phyloP scores from a whole-genome alignment of 2,113 vertebrate genomes.

The Spilogale gracilis region DNA sequence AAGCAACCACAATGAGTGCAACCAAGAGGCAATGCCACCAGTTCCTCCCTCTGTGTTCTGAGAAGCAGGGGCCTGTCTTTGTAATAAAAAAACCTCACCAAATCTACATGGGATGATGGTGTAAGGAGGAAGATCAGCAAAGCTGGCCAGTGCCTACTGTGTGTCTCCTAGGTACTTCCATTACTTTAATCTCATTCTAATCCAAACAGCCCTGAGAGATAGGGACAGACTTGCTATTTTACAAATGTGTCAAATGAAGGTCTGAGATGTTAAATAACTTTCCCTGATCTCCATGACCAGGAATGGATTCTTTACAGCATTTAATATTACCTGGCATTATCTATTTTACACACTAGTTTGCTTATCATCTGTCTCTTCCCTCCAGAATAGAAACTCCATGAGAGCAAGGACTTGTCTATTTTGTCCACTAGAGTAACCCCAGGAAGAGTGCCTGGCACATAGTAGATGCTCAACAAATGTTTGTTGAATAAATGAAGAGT shows the following conservation, averaged over 20 bases:
- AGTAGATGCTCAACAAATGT: background rate
- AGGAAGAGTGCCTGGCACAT: background rate
- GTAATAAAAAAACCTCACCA: background rate
- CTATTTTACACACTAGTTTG: background rate
- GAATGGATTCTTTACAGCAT: background rate
- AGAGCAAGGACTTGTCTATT: background rate
- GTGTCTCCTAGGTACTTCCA: background rate
- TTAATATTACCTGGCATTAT: background rate
- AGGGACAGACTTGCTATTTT: background rate
- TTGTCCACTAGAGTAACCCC: background rate
- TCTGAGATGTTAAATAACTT: conserved; percentile 29
- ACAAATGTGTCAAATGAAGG: background rate
- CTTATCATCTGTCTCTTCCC: background rate
- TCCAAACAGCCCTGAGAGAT: background rate
- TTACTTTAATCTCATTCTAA: conserved; percentile 15
- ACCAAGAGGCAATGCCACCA: background rate
- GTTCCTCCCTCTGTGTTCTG: background rate
- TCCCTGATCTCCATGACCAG: background rate
- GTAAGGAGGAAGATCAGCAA: background rate
- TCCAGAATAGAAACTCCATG: background rate
- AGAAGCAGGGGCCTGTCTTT: background rate
- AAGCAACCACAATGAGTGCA: background rate
- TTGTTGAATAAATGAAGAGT: background rate
- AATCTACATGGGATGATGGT: background rate
- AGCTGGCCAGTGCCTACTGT: background rate